Conservation (phyloP, 2,888 invertebrate species). For the Scaptomyza flava region DNA sequence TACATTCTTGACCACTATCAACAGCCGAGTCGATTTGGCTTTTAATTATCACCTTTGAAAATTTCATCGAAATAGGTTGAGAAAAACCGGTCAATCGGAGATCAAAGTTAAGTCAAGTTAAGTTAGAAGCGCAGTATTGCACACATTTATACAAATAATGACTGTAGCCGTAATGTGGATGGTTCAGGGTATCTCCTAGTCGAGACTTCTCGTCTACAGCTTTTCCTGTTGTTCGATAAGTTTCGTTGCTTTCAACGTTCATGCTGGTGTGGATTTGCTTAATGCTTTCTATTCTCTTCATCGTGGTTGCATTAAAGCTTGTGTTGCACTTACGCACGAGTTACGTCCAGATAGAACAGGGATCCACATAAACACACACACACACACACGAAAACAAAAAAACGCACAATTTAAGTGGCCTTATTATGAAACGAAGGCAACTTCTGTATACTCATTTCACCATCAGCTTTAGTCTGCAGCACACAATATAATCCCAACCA, state of each 20-base stretch:
- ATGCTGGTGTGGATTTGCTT: slow-evolving; percentile 29
- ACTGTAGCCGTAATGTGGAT: too few relatives aligned
- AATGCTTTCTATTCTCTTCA: neutral
- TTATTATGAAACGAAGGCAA: slow-evolving; percentile 50
- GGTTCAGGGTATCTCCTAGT: too few relatives aligned
- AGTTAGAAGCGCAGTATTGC: too few relatives aligned
- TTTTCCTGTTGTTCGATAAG: too few relatives aligned
- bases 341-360: slow-evolving; percentile 26
- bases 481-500: slow-evolving; percentile 7
- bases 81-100: too few relatives aligned
- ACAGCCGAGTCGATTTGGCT: too few relatives aligned
- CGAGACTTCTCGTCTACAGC: too few relatives aligned
- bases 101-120: too few relatives aligned
- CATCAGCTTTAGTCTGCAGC: slow-evolving; percentile 19
- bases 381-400: slow-evolving; percentile 1
- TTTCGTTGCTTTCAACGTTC: slow-evolving; percentile 10
- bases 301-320: slow-evolving; percentile 49
- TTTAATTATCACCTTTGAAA: too few relatives aligned
- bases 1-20: too few relatives aligned
- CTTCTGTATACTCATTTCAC: slow-evolving; percentile 39
- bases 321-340: slow-evolving; percentile 62
- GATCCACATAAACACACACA: neutral
- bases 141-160: too few relatives aligned
- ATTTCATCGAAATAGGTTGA: too few relatives aligned
- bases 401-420: slow-evolving; percentile 44